Conservation (phyloP, 2,888 invertebrate species). For the Lithophane semibrunnea region DNA sequence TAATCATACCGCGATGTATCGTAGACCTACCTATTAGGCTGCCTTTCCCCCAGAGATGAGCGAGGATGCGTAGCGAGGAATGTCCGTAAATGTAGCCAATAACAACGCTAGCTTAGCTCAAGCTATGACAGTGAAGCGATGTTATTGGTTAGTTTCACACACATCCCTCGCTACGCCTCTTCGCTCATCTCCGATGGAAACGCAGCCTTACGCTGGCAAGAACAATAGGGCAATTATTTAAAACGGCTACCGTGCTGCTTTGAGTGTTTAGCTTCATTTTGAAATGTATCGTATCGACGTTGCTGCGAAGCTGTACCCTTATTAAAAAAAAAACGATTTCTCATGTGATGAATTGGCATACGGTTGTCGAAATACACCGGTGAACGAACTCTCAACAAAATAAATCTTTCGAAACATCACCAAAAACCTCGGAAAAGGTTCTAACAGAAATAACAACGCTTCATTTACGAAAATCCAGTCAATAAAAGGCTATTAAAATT, state of each 20-base stretch:
- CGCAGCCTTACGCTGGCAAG: too few species aligned
- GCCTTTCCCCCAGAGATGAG: too few species aligned
- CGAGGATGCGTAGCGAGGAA: too few species aligned
- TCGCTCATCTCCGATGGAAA: too few species aligned
- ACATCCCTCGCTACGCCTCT: too few species aligned
- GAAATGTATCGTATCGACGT: background rate
- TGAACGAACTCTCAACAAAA: constrained; percentile 3
- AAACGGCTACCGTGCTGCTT: background rate
- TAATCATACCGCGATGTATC: background rate
- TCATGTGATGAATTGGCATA: background rate
- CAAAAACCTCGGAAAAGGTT: constrained; percentile 18
- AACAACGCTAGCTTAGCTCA: too few species aligned
- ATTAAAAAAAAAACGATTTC: background rate
- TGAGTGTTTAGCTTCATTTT: background rate
- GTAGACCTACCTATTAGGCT: too few species aligned
- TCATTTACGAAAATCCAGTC: constrained; percentile 41
- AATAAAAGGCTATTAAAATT: constrained; percentile 52
- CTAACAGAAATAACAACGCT: constrained; percentile 20
- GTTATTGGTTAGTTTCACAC: too few species aligned
- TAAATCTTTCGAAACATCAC: constrained; percentile 27
- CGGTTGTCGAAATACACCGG: constrained; percentile 6
- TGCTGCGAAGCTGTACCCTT: background rate
- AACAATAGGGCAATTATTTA: constrained; percentile 8
- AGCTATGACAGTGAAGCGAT: too few species aligned
- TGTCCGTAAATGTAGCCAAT: too few species aligned